Evolutionary conservation across 1,140 invertebrate genomes (phyloP).

Genomic region (Zophobas atratus): DNA sequence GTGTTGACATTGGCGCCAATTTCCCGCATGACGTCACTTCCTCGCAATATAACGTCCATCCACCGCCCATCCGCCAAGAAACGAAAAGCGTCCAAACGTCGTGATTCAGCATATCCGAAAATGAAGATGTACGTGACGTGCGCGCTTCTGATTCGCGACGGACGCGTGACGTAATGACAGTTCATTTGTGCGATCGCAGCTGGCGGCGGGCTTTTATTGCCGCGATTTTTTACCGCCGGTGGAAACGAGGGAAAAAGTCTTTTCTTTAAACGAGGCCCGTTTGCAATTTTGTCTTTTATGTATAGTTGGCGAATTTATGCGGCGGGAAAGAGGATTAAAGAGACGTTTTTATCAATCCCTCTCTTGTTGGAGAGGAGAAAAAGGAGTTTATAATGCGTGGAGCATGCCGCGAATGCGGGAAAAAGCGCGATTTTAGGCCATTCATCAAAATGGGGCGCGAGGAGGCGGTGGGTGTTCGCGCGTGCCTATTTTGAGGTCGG

Average conservation of each 20-base stretch:
- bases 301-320: constrained; percentile 33
- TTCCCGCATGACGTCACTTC: too few species aligned
- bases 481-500: constrained; percentile 15
- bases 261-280: background rate
- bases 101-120: constrained; percentile 1
- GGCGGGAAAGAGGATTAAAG: constrained; percentile 29
- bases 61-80: too few species aligned
- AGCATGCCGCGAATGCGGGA: constrained; percentile 5
- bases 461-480: too few species aligned
- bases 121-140: constrained; percentile 6
- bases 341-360: constrained; percentile 30
- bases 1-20: too few species aligned
- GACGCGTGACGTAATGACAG: constrained; percentile 9
- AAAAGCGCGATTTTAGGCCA: too few species aligned
- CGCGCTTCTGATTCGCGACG: constrained; percentile 1
- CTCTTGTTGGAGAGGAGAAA: constrained; percentile 15
- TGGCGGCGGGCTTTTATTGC: constrained; percentile 5
- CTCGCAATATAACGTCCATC: too few species aligned
- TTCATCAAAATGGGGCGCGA: too few species aligned
- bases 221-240: constrained; percentile 5
- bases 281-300: constrained; percentile 35
- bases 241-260: constrained; percentile 5
- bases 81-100: background rate
- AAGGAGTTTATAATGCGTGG: constrained; percentile 5
- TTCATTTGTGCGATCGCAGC: constrained; percentile 12